Evolutionary conservation across 2,113 vertebrate genomes (phyloP).

Genomic region (Hyla sarda): DNA sequence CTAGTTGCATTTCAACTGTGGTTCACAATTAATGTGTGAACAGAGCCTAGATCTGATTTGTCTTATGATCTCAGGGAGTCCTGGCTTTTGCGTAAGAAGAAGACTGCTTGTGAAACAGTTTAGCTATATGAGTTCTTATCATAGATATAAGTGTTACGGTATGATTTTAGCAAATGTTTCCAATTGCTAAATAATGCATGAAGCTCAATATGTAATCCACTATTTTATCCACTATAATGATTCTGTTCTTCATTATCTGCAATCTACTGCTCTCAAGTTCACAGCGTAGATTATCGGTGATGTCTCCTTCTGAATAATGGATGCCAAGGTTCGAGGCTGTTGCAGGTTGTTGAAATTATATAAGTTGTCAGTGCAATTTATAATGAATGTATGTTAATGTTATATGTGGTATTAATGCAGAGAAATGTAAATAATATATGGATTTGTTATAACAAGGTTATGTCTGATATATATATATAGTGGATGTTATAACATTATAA

Average conservation of each 20-base stretch:
- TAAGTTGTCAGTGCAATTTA: neutral
- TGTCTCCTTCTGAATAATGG: constrained; percentile 18
- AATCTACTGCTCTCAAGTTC: constrained; percentile 27
- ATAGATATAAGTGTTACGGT: neutral
- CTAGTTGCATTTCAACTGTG: too few relatives aligned
- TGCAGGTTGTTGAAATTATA: neutral
- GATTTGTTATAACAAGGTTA: neutral
- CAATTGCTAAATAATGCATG: constrained; percentile 23
- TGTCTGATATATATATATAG: neutral
- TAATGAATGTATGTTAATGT: neutral
- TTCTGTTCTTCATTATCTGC: constrained; percentile 15
- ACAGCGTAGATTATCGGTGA: constrained; percentile 12
- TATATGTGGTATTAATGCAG: neutral
- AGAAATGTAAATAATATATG: neutral
- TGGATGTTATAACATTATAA: neutral
- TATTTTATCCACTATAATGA: neutral
- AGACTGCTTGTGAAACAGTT: neutral
- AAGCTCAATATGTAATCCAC: neutral
- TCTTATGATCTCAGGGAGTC: neutral
- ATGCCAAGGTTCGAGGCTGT: neutral
- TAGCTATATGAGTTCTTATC: neutral
- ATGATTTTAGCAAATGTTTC: neutral
- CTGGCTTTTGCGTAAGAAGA: neutral
- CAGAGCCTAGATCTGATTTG: neutral
- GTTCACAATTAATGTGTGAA: neutral